Percentiles rank a stretch among this genome's conserved stretches.
Conservation (phyloP, 2,797 vertebrate genomes). For the Aulostomus chinensis region DNA sequence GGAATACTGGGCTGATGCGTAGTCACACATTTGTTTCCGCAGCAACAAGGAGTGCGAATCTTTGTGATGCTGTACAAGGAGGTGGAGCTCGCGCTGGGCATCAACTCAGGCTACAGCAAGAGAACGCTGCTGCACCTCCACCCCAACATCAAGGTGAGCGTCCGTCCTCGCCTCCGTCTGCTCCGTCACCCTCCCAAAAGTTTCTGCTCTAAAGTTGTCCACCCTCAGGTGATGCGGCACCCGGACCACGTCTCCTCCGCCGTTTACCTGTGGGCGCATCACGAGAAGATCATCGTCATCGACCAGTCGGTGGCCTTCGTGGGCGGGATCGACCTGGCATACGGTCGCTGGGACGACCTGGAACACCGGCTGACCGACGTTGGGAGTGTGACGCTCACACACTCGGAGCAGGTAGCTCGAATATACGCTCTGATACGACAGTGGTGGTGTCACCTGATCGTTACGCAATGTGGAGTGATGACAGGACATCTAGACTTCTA, state of each 20-base stretch:
- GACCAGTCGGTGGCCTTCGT: constrained; percentile 96
- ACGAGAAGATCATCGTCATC: constrained; percentile 93
- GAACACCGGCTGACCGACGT: constrained; percentile 93
- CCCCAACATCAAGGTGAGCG: constrained; percentile 89
- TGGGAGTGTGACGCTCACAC: constrained; percentile 88
- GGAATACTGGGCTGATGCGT: too few species aligned
- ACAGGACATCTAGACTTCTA: constrained; percentile 3
- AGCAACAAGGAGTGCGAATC: constrained; percentile 94
- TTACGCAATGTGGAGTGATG: constrained; percentile 25
- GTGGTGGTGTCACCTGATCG: constrained; percentile 79
- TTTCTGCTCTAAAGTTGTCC: too few species aligned
- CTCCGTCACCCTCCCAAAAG: too few species aligned
- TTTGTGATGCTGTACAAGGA: constrained; percentile 98
- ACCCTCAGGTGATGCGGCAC: constrained; percentile 92
- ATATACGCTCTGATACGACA: constrained; percentile 68
- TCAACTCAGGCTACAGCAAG: constrained; percentile 97
- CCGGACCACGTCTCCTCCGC: constrained; percentile 94
- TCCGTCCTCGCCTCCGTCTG: neutral
- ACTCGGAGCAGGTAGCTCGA: constrained; percentile 51
- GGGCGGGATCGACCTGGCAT: constrained; percentile 94
- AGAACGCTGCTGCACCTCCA: constrained; percentile 86
- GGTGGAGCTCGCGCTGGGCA: constrained; percentile 93
- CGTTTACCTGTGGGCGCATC: constrained; percentile 96
- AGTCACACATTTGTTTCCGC: too few species aligned
- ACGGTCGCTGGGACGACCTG: constrained; percentile 93